Percentiles rank a stretch among this genome's conserved stretches.
Evolutionary conservation across 53 echinoderm and acorn worm genomes (phyloP).

Genomic region (Patiria pectinifera): DNA sequence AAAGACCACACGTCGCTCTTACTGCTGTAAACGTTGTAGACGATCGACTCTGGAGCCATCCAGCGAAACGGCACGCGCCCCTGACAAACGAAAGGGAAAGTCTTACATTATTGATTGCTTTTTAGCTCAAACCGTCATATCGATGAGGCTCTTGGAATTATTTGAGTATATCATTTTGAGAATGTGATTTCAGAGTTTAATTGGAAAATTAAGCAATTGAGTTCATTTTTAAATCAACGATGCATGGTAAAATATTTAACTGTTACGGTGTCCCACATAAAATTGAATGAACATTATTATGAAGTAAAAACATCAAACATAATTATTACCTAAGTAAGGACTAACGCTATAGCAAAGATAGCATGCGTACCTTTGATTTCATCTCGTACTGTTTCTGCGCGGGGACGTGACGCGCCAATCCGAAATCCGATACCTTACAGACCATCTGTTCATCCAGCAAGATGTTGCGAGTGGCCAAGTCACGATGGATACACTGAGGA

Average conservation of each 20-base stretch:
- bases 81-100: neutral
- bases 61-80: conserved; percentile 41
- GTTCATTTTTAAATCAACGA: no score
- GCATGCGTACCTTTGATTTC: conserved; percentile 28
- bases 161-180: no score
- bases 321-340: neutral
- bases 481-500: conserved; percentile 41
- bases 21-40: conserved; percentile 24
- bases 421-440: conserved; percentile 35
- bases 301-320: neutral
- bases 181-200: no score
- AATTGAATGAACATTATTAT: no score
- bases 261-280: no score
- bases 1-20: conserved; percentile 45
- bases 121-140: neutral
- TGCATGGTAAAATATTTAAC: no score
- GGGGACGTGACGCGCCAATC: conserved; percentile 38
- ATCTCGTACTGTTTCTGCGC: conserved; percentile 40
- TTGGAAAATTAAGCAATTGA: no score
- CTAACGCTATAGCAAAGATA: neutral
- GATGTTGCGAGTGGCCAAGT: conserved; percentile 41
- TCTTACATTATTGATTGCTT: neutral
- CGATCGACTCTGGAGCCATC: conserved; percentile 43
- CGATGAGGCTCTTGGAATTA: no score
- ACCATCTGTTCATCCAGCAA: conserved; percentile 34